These are phyloP conservation scores for Pseudonaja textilis DNA, from an alignment of 2,113 vertebrate species.

Conservation along the genomic window DNA sequence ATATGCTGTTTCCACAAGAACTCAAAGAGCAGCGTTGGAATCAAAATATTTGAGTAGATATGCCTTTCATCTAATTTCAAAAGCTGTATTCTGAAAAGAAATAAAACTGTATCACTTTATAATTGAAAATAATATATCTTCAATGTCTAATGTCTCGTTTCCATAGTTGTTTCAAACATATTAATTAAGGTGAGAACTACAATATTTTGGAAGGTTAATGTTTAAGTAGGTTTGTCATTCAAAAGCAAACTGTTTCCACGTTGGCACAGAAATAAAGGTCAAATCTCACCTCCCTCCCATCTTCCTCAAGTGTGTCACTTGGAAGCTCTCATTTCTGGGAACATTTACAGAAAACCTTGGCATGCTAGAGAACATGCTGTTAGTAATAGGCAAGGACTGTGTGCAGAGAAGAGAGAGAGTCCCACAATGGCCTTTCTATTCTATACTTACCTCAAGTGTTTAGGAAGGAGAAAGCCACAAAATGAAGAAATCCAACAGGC, in stretches of 20 bases:
- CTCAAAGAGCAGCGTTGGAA: too few species aligned
- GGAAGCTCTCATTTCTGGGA: slow-evolving; percentile 2
- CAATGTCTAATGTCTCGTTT: not conserved
- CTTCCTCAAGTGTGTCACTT: not conserved
- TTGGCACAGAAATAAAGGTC: slow-evolving; percentile 12
- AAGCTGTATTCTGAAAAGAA: not conserved
- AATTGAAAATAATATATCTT: not conserved
- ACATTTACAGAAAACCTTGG: slow-evolving; percentile 16
- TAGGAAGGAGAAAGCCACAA: not conserved
- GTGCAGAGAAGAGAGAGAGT: not conserved
- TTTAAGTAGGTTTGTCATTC: not conserved
- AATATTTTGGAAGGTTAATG: not conserved
- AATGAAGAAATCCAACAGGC: not conserved
- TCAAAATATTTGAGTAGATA: not conserved
- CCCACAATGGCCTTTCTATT: not conserved
- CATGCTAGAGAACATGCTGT: not conserved
- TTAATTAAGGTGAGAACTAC: not conserved
- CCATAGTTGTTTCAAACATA: not conserved
- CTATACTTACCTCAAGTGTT: not conserved
- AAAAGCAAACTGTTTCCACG: not conserved
- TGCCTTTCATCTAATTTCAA: not conserved
- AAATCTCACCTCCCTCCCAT: not conserved
- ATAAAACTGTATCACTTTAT: not conserved
- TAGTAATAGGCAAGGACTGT: not conserved
- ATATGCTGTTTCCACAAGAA: not conserved